phyloP scores from a whole-genome alignment of 2,797 vertebrate species.

The Sebastes hubbsi region DNA sequence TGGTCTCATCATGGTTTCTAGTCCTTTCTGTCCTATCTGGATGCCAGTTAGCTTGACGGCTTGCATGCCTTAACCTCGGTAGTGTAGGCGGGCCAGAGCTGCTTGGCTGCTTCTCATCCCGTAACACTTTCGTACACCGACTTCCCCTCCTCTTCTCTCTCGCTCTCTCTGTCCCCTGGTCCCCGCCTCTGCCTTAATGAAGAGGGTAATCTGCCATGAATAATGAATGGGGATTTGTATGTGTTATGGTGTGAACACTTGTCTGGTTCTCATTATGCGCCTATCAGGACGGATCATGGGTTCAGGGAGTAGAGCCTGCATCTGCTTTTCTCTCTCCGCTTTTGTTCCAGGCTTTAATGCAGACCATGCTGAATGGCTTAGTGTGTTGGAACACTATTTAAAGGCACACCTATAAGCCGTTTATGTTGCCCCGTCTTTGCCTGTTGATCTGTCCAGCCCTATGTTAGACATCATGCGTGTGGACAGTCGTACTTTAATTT shows the following conservation, averaged over 20 bases:
- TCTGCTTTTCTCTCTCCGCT: conserved; percentile 70
- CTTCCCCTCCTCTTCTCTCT: conserved; percentile 43
- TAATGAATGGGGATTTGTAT: conserved; percentile 82
- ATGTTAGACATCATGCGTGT: conserved; percentile 24
- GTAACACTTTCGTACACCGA: conserved; percentile 37
- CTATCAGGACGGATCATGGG: conserved; percentile 78
- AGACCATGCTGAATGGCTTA: conserved; percentile 64
- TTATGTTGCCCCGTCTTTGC: conserved; percentile 44
- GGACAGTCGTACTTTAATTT: conserved; percentile 31
- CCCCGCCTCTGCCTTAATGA: conserved; percentile 75
- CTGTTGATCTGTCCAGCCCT: conserved; percentile 40
- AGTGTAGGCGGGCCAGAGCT: conserved; percentile 21
- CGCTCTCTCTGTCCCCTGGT: conserved; percentile 43
- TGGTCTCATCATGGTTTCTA: conserved; percentile 33
- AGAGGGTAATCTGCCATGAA: conserved; percentile 81
- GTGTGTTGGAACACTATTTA: conserved; percentile 59
- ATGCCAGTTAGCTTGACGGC: conserved; percentile 47
- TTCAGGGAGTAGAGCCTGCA: conserved; percentile 68
- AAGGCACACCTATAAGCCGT: conserved; percentile 70
- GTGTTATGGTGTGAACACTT: conserved; percentile 79
- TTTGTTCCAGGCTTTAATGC: conserved; percentile 76
- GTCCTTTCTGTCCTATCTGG: conserved; percentile 38
- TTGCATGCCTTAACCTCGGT: conserved; percentile 27
- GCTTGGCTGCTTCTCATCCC: conserved; percentile 36
- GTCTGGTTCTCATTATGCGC: conserved; percentile 82